These are phyloP conservation scores for Rhodophaea formosa DNA, from an alignment of 2,888 invertebrate genomes.

Conservation along the genomic window DNA sequence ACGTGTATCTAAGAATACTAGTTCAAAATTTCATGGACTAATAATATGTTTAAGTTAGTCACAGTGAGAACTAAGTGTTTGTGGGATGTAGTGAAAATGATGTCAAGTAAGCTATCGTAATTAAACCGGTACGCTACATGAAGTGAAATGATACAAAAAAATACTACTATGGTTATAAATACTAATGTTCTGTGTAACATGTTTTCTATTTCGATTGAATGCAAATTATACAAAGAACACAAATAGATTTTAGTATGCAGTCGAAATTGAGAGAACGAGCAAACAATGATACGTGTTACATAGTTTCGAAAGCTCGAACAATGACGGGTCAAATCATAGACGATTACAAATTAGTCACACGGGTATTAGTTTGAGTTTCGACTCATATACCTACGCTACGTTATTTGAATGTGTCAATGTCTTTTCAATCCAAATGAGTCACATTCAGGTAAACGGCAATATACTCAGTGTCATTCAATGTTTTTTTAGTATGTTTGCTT, in stretches of 20 bases:
- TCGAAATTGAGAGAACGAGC: constrained; percentile 8
- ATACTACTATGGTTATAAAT: neutral
- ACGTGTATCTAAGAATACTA: constrained; percentile 21
- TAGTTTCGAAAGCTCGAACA: constrained; percentile 19
- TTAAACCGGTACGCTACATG: neutral
- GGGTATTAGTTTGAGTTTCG: neutral
- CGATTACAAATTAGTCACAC: constrained; percentile 11
- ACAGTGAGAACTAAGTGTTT: neutral
- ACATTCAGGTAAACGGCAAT: constrained; percentile 16
- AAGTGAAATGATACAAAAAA: neutral
- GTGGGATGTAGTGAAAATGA: neutral
- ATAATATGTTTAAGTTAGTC: constrained; percentile 15
- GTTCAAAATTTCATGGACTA: constrained; percentile 56
- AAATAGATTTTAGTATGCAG: neutral
- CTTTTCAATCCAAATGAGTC: neutral
- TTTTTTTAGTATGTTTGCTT: neutral
- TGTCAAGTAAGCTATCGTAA: no score
- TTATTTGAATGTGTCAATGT: neutral
- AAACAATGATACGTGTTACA: neutral
- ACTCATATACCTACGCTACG: neutral
- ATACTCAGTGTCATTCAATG: constrained; percentile 7
- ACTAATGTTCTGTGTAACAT: neutral
- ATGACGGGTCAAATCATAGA: neutral
- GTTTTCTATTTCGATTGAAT: constrained; percentile 2
- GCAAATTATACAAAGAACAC: neutral